These are phyloP conservation scores for Eospalax fontanierii DNA, from an alignment of 2,797 vertebrate genomes.

Conservation along the genomic window DNA sequence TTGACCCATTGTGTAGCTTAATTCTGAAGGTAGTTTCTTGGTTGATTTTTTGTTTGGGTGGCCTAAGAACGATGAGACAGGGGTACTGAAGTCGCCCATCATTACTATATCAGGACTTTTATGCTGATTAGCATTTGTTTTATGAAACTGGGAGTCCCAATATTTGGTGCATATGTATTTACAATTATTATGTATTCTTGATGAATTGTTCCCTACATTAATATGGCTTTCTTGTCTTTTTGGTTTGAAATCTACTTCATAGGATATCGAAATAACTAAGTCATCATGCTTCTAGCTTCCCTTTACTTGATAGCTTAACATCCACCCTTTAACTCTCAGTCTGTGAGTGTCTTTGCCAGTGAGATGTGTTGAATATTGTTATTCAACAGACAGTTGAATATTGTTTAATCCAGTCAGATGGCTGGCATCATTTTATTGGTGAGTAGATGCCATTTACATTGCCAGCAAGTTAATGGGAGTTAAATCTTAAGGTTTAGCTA, in stretches of 20 bases:
- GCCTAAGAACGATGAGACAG: neutral
- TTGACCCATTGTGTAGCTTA: neutral
- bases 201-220: neutral
- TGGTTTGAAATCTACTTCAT: neutral
- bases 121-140: neutral
- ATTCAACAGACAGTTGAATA: no score
- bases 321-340: neutral
- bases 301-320: neutral
- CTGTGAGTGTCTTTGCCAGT: neutral
- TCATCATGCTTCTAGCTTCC: neutral
- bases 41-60: neutral
- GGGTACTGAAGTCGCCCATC: neutral
- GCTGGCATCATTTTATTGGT: neutral
- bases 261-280: neutral
- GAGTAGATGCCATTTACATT: neutral
- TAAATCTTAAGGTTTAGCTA: conserved; percentile 17
- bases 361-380: neutral
- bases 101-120: neutral
- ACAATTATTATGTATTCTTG: neutral
- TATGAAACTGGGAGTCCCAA: neutral
- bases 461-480: neutral
- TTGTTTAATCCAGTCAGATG: neutral
- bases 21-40: neutral
- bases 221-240: neutral
- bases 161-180: neutral